Evolutionary conservation across 1,140 invertebrate species (phyloP).

Genomic region (Vanessa atalanta): DNA sequence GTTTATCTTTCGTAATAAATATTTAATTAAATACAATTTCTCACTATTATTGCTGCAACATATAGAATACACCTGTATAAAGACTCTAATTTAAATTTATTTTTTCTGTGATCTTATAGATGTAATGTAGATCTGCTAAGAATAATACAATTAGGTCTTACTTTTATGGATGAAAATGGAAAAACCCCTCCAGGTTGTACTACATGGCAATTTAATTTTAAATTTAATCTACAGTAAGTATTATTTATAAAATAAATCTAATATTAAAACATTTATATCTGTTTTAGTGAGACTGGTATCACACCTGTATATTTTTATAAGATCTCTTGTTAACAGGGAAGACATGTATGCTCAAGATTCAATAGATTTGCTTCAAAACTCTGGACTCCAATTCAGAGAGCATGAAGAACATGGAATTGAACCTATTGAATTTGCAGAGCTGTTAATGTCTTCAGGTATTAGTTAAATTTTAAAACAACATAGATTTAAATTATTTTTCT

Average conservation of each 20-base stretch:
- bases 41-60: too few relatives aligned
- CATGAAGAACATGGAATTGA: constrained; percentile 99
- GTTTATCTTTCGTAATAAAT: too few relatives aligned
- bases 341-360: constrained; percentile 99
- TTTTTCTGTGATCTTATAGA: constrained; percentile 45
- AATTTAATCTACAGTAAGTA: constrained; percentile 96
- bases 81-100: neutral
- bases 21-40: too few relatives aligned
- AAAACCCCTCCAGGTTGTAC: constrained; percentile 94
- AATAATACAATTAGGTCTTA: constrained; percentile 97
- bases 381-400: constrained; percentile 98
- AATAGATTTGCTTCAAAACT: constrained; percentile 97
- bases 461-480: constrained; percentile 30
- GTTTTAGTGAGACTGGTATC: neutral
- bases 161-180: constrained; percentile 97
- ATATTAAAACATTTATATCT: neutral
- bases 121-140: constrained; percentile 98
- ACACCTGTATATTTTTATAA: constrained; percentile 45
- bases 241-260: neutral
- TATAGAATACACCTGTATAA: neutral
- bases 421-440: constrained; percentile 96
- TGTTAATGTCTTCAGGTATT: constrained; percentile 96
- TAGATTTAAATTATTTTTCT: too few relatives aligned
- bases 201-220: constrained; percentile 99
- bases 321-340: constrained; percentile 83